Conservation (phyloP, 2,888 invertebrate genomes). For the Noctua janthe region DNA sequence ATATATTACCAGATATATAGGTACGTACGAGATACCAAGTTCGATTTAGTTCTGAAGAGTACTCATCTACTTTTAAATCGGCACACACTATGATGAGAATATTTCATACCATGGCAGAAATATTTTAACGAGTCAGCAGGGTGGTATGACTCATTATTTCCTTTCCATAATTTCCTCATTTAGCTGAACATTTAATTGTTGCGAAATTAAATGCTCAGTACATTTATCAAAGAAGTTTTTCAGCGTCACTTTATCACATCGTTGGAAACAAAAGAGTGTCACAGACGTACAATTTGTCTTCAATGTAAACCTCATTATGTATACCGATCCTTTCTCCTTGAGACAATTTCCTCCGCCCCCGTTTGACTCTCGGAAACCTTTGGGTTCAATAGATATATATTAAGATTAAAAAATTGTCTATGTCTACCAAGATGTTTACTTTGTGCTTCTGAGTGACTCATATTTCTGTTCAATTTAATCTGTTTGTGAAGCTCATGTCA, state of each 20-base stretch:
- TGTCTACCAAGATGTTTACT: slow-evolving; percentile 6
- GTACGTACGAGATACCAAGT: not conserved
- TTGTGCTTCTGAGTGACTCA: not conserved
- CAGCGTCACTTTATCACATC: slow-evolving; percentile 51
- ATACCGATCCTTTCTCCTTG: slow-evolving; percentile 56
- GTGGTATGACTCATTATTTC: not conserved
- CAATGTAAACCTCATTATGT: slow-evolving; percentile 63
- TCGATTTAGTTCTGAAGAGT: not conserved
- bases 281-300: slow-evolving; percentile 62
- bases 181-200: slow-evolving; percentile 14
- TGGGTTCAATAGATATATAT: slow-evolving; percentile 41
- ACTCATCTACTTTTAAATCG: not conserved
- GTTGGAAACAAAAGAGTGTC: slow-evolving; percentile 53
- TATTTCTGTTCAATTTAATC: slow-evolving; percentile 14
- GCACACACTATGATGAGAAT: not conserved
- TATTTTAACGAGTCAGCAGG: not conserved
- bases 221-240: slow-evolving; percentile 35
- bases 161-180: not conserved
- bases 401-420: slow-evolving; percentile 27
- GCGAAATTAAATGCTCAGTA: slow-evolving; percentile 13
- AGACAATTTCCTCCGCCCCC: slow-evolving; percentile 43
- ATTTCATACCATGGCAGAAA: not conserved
- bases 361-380: slow-evolving; percentile 37
- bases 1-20: not conserved
- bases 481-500: slow-evolving; percentile 13